These are phyloP conservation scores for Morinoia aosen DNA, from an alignment of 2,888 invertebrate species.

Conservation along the genomic window DNA sequence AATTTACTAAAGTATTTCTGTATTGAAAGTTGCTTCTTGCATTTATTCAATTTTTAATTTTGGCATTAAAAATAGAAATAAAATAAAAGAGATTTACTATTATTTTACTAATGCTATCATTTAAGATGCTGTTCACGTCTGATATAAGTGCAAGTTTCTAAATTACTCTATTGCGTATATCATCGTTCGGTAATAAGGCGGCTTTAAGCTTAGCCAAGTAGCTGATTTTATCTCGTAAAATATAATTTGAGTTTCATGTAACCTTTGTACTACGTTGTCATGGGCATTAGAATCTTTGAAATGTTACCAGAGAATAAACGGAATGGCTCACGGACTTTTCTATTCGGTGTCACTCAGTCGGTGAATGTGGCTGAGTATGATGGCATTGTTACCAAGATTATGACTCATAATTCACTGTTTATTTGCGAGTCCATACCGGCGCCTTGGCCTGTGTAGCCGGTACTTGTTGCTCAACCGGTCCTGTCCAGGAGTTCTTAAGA, in stretches of 20 bases:
- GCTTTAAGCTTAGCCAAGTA: neutral
- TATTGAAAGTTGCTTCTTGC: neutral
- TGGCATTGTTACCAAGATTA: neutral
- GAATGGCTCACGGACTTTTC: neutral
- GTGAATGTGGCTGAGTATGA: neutral
- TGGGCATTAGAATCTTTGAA: neutral
- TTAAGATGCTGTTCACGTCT: neutral
- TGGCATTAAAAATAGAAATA: too few relatives aligned
- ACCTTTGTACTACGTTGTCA: neutral
- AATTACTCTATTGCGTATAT: neutral
- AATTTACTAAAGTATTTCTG: neutral
- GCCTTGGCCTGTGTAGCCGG: neutral
- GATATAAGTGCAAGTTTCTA: neutral
- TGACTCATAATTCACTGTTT: neutral
- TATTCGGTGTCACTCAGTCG: neutral
- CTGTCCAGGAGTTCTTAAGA: neutral
- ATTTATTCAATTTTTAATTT: too few relatives aligned
- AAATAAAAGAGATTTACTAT: too few relatives aligned
- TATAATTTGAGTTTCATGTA: neutral
- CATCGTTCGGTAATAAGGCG: neutral
- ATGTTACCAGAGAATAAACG: neutral
- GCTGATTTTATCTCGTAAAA: neutral
- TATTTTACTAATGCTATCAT: neutral
- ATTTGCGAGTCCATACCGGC: neutral
- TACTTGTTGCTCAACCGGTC: neutral